A percentile compares a stretch with the other conserved stretches of the same genome.
These are phyloP conservation scores for Eupithecia subumbrata DNA, from an alignment of 2,888 invertebrate species.

Conservation along the genomic window DNA sequence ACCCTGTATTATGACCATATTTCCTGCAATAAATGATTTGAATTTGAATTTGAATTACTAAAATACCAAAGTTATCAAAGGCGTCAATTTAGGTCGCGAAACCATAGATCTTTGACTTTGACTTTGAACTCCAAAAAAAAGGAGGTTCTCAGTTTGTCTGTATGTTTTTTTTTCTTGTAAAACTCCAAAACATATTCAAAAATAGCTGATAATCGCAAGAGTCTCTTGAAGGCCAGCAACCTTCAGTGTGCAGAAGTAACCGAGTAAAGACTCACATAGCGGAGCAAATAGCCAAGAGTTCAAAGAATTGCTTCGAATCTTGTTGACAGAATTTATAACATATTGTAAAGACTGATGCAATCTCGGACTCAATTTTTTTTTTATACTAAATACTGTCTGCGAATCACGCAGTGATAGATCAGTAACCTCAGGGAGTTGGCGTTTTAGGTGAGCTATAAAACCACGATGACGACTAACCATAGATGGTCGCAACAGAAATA, in stretches of 20 bases:
- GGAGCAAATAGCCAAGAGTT: not conserved
- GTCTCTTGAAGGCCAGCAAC: not conserved
- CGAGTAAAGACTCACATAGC: constrained; percentile 1
- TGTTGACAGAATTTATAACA: not conserved
- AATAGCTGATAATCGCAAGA: not conserved
- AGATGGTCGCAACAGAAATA: not conserved
- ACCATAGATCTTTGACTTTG: too few relatives aligned
- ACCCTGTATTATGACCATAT: too few relatives aligned
- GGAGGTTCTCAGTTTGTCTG: too few relatives aligned
- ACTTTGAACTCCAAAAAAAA: too few relatives aligned
- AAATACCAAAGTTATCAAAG: too few relatives aligned
- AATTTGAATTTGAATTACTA: too few relatives aligned
- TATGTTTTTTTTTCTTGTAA: not conserved
- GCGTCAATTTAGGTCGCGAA: too few relatives aligned
- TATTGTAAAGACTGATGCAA: not conserved
- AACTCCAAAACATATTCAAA: not conserved
- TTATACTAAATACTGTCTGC: not conserved
- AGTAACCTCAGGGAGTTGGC: not conserved
- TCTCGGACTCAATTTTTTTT: not conserved
- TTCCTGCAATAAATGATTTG: too few relatives aligned
- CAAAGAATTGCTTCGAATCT: constrained; percentile 2
- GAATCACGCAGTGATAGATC: not conserved
- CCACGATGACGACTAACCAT: not conserved
- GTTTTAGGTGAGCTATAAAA: not conserved
- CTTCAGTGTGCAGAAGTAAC: not conserved